Percentiles rank a stretch among this genome's conserved stretches.
Conservation (phyloP, 2,888 invertebrate species). For the Dastarcus helophoroides region DNA sequence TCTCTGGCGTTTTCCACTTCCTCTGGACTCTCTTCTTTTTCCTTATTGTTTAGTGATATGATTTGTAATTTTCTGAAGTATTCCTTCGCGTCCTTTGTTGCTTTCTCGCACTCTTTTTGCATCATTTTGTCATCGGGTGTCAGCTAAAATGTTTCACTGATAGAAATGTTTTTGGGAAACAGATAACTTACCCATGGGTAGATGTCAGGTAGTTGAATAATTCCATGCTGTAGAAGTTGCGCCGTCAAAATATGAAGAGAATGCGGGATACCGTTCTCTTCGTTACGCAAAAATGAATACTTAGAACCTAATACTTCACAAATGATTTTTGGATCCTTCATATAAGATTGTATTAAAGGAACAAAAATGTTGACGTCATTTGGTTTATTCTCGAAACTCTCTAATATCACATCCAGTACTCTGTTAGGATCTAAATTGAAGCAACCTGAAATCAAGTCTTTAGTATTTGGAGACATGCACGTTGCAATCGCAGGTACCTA, state of each 20-base stretch:
- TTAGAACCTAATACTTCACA: constrained; percentile 95
- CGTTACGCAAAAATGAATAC: constrained; percentile 57
- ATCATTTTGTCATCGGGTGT: constrained; percentile 77
- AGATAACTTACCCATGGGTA: constrained; percentile 69
- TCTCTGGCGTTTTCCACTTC: constrained; percentile 60
- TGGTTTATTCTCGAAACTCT: constrained; percentile 86
- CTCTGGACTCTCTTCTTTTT: constrained; percentile 57
- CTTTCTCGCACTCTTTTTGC: constrained; percentile 68
- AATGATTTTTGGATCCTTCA: constrained; percentile 77
- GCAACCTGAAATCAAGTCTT: constrained; percentile 86
- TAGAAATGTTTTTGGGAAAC: neutral
- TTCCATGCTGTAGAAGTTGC: constrained; percentile 73
- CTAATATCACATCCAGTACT: constrained; percentile 90
- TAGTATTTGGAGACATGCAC: constrained; percentile 22
- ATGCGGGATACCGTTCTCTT: constrained; percentile 59
- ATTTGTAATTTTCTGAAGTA: constrained; percentile 79
- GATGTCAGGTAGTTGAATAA: constrained; percentile 78
- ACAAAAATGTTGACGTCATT: constrained; percentile 72
- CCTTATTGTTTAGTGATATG: constrained; percentile 69
- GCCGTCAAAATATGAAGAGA: constrained; percentile 86
- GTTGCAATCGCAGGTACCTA: no score
- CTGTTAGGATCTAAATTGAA: constrained; percentile 98
- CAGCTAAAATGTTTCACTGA: constrained; percentile 42
- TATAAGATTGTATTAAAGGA: constrained; percentile 74
- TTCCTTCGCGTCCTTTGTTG: constrained; percentile 71